Base-by-base conservation (phyloP, 2,888 invertebrate genomes). In the Agrochola lota region DNA sequence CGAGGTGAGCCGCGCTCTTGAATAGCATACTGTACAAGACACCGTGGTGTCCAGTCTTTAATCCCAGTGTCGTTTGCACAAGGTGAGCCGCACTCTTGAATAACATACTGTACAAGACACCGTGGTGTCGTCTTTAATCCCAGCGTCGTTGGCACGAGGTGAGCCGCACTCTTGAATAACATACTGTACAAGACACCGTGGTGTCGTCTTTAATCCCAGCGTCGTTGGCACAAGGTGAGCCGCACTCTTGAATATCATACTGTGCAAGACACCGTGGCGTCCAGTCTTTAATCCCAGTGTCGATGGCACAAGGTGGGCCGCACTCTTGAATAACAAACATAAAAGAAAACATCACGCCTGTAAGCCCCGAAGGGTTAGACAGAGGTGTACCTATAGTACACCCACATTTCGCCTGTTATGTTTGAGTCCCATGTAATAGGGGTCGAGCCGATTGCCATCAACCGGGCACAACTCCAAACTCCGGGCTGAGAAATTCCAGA, bases 151-250 rank as follows among this genome's bases (percentile, higher is more conserved):
- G 55, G 70, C 70, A 49, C 87, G 81, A 86, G 87, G 85, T 71
- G 15, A 80, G 72, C 87, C 46, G 2, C 52, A 23, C 23, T 52
- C 52, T 52, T 52, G 35, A 4, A 35, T 35, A 35, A 35, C 35
- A 35, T 35, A 35, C 35, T 43, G 43, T 17, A 72, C 69, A 46
- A 67, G 57, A 23, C 67, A 20, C 30, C 52, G 62, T 71, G 52
- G 8, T 35, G 30, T 23, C 30, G 69, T 69, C 62, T 35, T 74
- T 26, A 71, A 60, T 43, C 60, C 35, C 15, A 62, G 59, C 46
- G 73, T 23, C 46, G 59, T 46, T 68, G 55, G 70, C 70, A 49
- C 87, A 84, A 86, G 87, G 85, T 71, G 15, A 81, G 72, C 87
- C 43, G 2, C 52, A 23, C 23, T 52, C 52, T 52, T 52, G 35